These are phyloP conservation scores for Actinemys pallida DNA, from an alignment of 2,113 vertebrate species.

Conservation along the genomic window DNA sequence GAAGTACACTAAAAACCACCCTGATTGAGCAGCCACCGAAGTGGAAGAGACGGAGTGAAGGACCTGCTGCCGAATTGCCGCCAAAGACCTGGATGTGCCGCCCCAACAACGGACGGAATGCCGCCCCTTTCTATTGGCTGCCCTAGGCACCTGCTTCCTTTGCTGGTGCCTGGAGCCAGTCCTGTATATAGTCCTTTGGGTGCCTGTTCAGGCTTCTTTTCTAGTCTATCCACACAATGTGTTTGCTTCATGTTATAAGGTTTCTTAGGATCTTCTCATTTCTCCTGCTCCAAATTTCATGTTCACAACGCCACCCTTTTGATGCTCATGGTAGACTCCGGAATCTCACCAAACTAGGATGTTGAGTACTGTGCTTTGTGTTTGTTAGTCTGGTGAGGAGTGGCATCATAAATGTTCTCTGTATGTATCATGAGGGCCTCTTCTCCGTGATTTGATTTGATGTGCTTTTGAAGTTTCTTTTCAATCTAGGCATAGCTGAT, in stretches of 20 bases:
- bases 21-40: too few relatives aligned
- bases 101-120: too few relatives aligned
- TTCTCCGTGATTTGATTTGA: fast-evolving
- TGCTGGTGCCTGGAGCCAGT: too few relatives aligned
- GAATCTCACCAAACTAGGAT: not conserved
- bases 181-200: not conserved
- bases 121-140: too few relatives aligned
- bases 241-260: not conserved
- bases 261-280: not conserved
- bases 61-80: too few relatives aligned
- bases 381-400: not conserved
- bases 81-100: too few relatives aligned
- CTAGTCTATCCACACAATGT: not conserved
- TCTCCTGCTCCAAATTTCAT: not conserved
- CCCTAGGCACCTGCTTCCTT: too few relatives aligned
- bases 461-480: not conserved
- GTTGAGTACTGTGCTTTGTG: not conserved
- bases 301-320: not conserved
- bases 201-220: too few relatives aligned
- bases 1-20: too few relatives aligned
- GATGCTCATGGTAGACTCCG: not conserved
- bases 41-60: too few relatives aligned
- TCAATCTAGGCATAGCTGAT: not conserved
- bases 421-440: not conserved
- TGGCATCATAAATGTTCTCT: not conserved